Conservation (phyloP, 2,888 invertebrate genomes). For the Zygothrica quintamaculata region DNA sequence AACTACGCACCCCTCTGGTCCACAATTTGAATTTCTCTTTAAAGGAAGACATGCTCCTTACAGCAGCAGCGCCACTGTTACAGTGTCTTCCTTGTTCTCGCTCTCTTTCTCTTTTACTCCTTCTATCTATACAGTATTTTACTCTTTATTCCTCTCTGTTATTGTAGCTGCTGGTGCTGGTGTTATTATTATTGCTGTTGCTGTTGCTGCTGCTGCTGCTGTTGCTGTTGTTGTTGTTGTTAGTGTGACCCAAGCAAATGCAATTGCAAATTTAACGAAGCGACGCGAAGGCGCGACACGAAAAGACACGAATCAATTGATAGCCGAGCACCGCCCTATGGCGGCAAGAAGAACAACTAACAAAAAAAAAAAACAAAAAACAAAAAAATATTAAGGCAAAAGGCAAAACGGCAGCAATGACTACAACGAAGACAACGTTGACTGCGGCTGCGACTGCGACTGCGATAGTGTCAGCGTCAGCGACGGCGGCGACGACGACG, state of each 20-base stretch:
- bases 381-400: slow-evolving; percentile 35
- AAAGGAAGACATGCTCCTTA: slow-evolving; percentile 82
- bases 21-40: slow-evolving; percentile 84
- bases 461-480: slow-evolving; percentile 27
- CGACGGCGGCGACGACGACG: slow-evolving; percentile 19
- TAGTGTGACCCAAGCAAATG: slow-evolving; percentile 33
- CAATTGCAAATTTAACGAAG: slow-evolving; percentile 41
- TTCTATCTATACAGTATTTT: slow-evolving; percentile 3
- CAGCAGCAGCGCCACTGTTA: slow-evolving; percentile 54
- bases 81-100: slow-evolving; percentile 10
- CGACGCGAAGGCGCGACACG: slow-evolving; percentile 15
- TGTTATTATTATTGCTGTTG: slow-evolving; percentile 26
- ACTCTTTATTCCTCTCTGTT: slow-evolving; percentile 6
- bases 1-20: slow-evolving; percentile 83
- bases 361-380: too few species aligned
- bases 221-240: slow-evolving; percentile 28
- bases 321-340: slow-evolving; percentile 51
- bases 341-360: slow-evolving; percentile 24
- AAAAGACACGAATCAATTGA: slow-evolving; percentile 39
- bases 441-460: slow-evolving; percentile 34
- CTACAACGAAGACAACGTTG: slow-evolving; percentile 6
- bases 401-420: slow-evolving; percentile 19
- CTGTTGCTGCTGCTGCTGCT: slow-evolving; percentile 1
- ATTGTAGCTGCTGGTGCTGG: slow-evolving; percentile 18
- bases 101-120: neutral